Conservation (phyloP, 2,113 vertebrate genomes). For the Phalacrocorax aristotelis region DNA sequence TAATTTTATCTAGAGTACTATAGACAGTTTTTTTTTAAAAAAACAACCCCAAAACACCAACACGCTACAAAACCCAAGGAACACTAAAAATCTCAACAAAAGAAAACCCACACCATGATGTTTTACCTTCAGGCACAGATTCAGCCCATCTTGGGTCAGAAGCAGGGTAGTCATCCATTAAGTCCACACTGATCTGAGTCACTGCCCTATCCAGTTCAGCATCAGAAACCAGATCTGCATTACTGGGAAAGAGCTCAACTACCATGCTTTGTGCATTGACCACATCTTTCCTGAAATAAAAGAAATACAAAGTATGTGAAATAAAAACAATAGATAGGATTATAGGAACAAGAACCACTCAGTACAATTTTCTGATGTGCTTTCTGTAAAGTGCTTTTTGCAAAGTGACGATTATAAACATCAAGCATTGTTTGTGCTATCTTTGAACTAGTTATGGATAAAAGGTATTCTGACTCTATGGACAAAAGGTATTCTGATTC, state of each 20-base stretch:
- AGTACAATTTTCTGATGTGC: background rate
- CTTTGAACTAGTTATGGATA: background rate
- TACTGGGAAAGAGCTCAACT: conserved; percentile 82
- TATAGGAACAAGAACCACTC: background rate
- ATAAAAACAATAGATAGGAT: background rate
- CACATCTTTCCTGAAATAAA: conserved; percentile 83
- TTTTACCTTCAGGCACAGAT: conserved; percentile 91
- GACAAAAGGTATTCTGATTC: background rate
- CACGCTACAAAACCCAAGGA: background rate
- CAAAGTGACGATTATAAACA: background rate
- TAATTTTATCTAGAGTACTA: background rate
- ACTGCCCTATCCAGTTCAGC: conserved; percentile 84
- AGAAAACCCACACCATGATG: no score
- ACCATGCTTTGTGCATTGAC: conserved; percentile 84
- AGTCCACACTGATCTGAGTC: conserved; percentile 87
- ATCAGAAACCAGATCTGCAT: conserved; percentile 71
- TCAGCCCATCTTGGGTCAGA: conserved; percentile 97
- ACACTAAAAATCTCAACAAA: background rate
- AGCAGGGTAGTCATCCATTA: conserved; percentile 95
- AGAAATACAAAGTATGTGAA: background rate
- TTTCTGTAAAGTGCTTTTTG: background rate
- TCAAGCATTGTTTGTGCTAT: background rate
- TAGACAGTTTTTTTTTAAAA: no score
- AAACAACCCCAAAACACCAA: no score
- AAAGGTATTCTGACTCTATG: background rate